Evolutionary conservation across 2,113 vertebrate genomes (phyloP).

Genomic region (Pagrus major): DNA sequence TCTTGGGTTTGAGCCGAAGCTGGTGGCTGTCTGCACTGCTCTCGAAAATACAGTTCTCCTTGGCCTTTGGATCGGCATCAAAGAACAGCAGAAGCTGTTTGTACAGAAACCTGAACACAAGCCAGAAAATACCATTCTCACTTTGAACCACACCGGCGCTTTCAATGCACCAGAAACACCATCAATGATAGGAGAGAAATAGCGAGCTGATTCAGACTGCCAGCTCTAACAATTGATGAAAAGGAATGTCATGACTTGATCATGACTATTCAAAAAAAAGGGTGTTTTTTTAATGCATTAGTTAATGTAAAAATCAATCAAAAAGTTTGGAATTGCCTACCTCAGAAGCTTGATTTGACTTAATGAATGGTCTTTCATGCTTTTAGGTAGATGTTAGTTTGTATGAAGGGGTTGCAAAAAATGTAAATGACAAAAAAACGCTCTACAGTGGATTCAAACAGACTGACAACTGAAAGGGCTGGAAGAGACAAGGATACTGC

Average conservation of each 20-base stretch:
- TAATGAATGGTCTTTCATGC: not conserved
- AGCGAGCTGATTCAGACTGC: not conserved
- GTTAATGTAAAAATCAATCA: not conserved
- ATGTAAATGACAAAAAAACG: not conserved
- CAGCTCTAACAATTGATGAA: not conserved
- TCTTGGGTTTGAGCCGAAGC: constrained; percentile 86
- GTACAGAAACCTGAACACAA: constrained; percentile 87
- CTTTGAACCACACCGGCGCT: constrained; percentile 3
- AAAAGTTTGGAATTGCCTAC: not conserved
- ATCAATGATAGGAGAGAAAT: not conserved
- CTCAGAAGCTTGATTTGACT: not conserved
- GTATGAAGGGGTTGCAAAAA: not conserved
- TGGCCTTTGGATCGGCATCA: constrained; percentile 75
- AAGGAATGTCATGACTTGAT: not conserved
- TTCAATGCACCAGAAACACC: constrained; percentile 11
- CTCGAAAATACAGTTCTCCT: constrained; percentile 84
- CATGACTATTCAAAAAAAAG: not conserved
- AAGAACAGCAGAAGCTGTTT: constrained; percentile 89
- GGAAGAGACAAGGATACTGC: too few relatives aligned
- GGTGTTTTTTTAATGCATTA: not conserved
- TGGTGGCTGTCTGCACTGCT: constrained; percentile 70
- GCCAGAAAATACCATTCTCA: constrained; percentile 29
- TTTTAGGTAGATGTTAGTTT: not conserved
- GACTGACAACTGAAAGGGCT: too few relatives aligned
- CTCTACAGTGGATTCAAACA: too few relatives aligned